Evolutionary conservation across 2,113 vertebrate species (phyloP).

Genomic region (Tragelaphus imberbis): DNA sequence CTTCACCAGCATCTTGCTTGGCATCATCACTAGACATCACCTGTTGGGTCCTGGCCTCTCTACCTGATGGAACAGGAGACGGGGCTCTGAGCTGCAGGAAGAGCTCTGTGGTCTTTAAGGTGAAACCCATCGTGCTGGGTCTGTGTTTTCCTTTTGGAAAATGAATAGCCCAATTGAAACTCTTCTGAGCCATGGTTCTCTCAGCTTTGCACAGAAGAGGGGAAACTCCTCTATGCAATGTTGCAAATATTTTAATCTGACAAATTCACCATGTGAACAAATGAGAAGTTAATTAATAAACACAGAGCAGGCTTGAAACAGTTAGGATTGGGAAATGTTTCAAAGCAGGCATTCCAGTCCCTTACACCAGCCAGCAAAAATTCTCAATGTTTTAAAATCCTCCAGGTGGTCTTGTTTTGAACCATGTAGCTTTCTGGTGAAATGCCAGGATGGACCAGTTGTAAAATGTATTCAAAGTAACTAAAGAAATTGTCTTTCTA

Average conservation of each 20-base stretch:
- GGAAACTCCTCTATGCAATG: not conserved
- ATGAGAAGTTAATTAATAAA: not conserved
- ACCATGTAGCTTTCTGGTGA: not conserved
- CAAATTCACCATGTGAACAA: not conserved
- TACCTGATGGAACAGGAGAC: not conserved
- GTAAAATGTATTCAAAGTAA: constrained; percentile 6
- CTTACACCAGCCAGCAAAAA: not conserved
- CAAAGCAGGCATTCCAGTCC: not conserved
- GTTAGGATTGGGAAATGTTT: not conserved
- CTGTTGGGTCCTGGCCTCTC: not conserved
- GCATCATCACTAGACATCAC: not conserved
- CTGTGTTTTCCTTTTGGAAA: not conserved
- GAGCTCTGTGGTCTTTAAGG: not conserved
- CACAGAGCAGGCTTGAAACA: not conserved
- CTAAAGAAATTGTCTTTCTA: not conserved
- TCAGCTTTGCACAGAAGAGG: not conserved
- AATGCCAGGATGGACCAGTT: not conserved
- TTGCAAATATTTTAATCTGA: not conserved
- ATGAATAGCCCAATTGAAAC: not conserved
- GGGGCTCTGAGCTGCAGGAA: not conserved
- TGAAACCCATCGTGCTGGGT: not conserved
- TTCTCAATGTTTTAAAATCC: not conserved
- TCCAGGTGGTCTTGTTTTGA: not conserved
- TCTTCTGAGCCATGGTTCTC: not conserved
- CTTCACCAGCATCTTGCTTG: not conserved